These are phyloP conservation scores for Bellardia pandia DNA, from an alignment of 2,888 invertebrate genomes.

Conservation along the genomic window DNA sequence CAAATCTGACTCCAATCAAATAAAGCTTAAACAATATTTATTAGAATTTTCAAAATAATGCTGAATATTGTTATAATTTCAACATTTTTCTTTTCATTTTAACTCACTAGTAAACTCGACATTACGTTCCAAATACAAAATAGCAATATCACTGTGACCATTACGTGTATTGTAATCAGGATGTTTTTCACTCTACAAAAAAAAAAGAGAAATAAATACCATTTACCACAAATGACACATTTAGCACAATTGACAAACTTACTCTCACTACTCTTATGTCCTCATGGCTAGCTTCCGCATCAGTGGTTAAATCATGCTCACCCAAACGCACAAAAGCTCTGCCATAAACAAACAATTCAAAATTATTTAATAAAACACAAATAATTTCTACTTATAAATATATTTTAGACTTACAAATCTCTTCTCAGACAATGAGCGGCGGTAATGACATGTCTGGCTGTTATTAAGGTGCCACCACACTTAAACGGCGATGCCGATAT, in stretches of 20 bases:
- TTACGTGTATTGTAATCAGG: constrained; percentile 79
- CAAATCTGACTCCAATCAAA: too few relatives aligned
- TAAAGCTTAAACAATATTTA: too few relatives aligned
- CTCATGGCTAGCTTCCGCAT: constrained; percentile 85
- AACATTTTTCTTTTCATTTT: background rate
- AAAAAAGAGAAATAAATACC: background rate
- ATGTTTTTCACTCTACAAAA: constrained; percentile 77
- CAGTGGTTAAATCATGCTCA: constrained; percentile 89
- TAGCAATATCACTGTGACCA: constrained; percentile 91
- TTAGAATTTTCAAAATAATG: too few relatives aligned
- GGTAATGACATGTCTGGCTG: constrained; percentile 88
- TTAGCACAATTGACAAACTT: constrained; percentile 74
- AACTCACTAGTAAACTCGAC: constrained; percentile 86
- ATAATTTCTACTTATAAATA: too few relatives aligned
- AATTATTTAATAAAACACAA: background rate
- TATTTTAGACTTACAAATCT: constrained; percentile 78
- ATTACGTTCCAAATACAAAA: constrained; percentile 87
- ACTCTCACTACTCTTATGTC: constrained; percentile 86
- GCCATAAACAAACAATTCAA: background rate
- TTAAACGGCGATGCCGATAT: constrained; percentile 81
- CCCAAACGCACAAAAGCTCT: constrained; percentile 88
- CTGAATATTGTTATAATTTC: too few relatives aligned
- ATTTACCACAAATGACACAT: background rate
- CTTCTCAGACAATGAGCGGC: constrained; percentile 82
- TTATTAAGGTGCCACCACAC: constrained; percentile 85